These are phyloP conservation scores for Drosophila mimetica DNA, from an alignment of 2,888 invertebrate species.

Conservation along the genomic window DNA sequence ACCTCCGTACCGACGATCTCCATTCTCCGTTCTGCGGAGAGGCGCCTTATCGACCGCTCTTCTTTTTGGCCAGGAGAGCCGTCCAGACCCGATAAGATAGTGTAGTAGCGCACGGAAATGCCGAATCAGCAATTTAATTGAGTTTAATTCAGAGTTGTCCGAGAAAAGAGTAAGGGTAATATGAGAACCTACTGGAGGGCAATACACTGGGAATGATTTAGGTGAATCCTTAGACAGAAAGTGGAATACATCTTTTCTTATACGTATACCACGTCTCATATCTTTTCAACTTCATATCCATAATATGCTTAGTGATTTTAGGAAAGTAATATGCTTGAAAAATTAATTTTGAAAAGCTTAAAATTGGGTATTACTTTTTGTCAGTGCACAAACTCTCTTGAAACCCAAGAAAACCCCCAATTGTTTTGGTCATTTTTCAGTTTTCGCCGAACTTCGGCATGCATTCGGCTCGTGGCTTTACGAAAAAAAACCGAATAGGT, in stretches of 20 bases:
- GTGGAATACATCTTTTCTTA: not conserved
- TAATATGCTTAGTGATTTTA: not conserved
- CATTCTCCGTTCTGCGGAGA: conserved; percentile 5
- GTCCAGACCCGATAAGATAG: conserved; percentile 57
- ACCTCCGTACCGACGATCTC: too few relatives aligned
- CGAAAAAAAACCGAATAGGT: conserved; percentile 1
- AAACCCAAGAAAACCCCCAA: not conserved
- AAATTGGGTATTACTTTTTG: not conserved
- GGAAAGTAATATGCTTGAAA: not conserved
- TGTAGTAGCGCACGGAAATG: conserved; percentile 14
- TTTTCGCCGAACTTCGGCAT: conserved; percentile 9
- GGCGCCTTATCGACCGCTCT: conserved; percentile 21
- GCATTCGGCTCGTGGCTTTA: conserved; percentile 11
- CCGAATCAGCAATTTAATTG: conserved; percentile 49
- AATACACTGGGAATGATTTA: not conserved
- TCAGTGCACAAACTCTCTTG: conserved; percentile 2
- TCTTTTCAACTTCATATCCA: not conserved
- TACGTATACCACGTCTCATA: not conserved
- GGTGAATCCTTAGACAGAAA: not conserved
- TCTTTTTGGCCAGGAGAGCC: conserved; percentile 31
- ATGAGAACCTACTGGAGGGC: conserved; percentile 1
- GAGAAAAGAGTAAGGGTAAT: conserved; percentile 8
- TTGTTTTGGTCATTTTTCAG: not conserved
- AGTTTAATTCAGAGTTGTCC: conserved; percentile 33
- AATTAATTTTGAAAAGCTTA: not conserved